phyloP scores from a whole-genome alignment of 2,888 invertebrate species.

The Hypsopygia costalis region DNA sequence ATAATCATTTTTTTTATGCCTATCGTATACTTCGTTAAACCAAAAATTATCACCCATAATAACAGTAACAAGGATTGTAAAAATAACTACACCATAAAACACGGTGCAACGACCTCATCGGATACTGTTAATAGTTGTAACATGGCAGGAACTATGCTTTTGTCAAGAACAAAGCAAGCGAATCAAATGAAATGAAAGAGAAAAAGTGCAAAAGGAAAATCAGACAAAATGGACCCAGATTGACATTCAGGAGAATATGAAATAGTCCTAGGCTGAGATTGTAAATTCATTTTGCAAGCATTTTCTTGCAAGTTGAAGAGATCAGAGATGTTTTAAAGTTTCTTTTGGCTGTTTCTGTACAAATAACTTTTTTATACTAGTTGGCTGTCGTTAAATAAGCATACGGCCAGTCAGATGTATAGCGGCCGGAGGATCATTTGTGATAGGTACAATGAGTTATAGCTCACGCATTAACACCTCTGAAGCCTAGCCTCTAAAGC shows the following conservation, averaged over 20 bases:
- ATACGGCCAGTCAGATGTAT: too few species aligned
- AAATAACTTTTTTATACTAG: too few species aligned
- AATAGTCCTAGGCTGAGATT: too few species aligned
- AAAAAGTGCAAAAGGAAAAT: not conserved
- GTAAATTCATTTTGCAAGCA: not conserved
- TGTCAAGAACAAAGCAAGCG: not conserved
- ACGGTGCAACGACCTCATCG: not conserved
- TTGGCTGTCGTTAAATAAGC: too few species aligned
- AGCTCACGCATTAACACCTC: too few species aligned
- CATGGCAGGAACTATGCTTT: not conserved
- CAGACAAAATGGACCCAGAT: not conserved
- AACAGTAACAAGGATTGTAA: not conserved
- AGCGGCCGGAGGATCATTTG: too few species aligned
- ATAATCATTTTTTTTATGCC: too few species aligned
- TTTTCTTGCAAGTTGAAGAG: not conserved
- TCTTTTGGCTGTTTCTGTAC: not conserved
- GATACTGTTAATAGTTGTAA: constrained; percentile 1
- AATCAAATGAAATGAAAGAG: not conserved
- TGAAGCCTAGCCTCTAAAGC: too few species aligned
- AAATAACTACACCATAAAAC: not conserved
- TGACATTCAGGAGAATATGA: too few species aligned
- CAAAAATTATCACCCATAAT: not conserved
- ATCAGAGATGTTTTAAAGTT: not conserved
- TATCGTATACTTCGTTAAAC: not conserved
- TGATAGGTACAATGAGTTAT: too few species aligned